phyloP scores from a whole-genome alignment of 2,888 invertebrate genomes.

The Neria commutata region DNA sequence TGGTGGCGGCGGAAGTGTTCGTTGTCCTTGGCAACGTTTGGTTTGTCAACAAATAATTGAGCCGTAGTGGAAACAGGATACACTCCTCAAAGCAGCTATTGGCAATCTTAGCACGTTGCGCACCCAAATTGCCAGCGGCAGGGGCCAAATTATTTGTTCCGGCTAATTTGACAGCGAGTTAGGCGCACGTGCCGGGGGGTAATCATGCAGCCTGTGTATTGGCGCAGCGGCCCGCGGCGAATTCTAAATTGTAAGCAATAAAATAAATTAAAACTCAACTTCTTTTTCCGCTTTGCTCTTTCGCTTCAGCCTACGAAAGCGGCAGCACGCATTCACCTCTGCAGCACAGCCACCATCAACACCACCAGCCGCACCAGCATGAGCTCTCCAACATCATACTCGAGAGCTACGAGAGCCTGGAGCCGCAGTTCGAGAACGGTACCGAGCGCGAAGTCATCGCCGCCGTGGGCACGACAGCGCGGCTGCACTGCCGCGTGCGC shows the following conservation, averaged over 20 bases:
- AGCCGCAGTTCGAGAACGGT: conserved; percentile 85
- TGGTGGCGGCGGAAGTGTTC: not conserved
- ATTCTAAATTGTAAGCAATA: not conserved
- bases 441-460: conserved; percentile 82
- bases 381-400: conserved; percentile 53
- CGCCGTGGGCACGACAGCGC: conserved; percentile 83
- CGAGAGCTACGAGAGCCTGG: conserved; percentile 46
- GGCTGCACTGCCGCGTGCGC: conserved; percentile 81
- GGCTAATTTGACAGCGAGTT: conserved; percentile 17
- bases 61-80: not conserved
- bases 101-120: conserved; percentile 19
- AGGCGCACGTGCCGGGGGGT: not conserved
- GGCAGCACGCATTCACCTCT: not conserved
- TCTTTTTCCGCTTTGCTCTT: not conserved
- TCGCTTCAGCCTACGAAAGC: conserved; percentile 8
- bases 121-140: conserved; percentile 9
- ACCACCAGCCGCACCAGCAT: conserved; percentile 3
- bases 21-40: not conserved
- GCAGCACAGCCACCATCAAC: not conserved
- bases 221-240: not conserved
- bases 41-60: not conserved
- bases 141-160: conserved; percentile 22
- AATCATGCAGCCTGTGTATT: not conserved
- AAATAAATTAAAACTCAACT: not conserved
- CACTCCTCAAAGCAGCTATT: conserved; percentile 5